phyloP scores from a whole-genome alignment of 1,140 invertebrate genomes.

The Thaumetopoea pityocampa region DNA sequence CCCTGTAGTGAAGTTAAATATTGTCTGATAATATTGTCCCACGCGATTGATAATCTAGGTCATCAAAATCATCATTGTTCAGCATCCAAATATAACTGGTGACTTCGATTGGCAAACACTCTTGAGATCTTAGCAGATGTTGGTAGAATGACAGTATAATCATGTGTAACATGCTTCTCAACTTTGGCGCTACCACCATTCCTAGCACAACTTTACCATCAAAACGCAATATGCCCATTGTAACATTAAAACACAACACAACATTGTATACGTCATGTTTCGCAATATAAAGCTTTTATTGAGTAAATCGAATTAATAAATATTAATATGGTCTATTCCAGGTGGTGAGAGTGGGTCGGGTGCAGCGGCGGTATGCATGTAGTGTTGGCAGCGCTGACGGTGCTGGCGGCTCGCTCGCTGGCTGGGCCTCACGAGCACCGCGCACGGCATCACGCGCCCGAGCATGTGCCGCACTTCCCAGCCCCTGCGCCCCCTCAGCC shows the following conservation, averaged over 20 bases:
- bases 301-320: neutral
- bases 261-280: conserved; percentile 1
- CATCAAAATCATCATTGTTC: too few relatives aligned
- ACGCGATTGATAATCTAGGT: too few relatives aligned
- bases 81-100: too few relatives aligned
- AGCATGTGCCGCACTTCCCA: conserved; percentile 48
- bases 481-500: conserved; percentile 54
- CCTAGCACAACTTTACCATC: too few relatives aligned
- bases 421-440: conserved; percentile 64
- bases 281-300: neutral
- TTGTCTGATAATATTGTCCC: too few relatives aligned
- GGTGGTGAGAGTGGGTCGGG: conserved; percentile 58
- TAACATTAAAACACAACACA: conserved; percentile 7
- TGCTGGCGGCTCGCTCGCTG: conserved; percentile 56
- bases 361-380: conserved; percentile 62
- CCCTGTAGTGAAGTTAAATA: too few relatives aligned
- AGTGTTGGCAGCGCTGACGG: conserved; percentile 56
- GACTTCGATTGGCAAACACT: too few relatives aligned
- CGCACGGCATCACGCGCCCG: conserved; percentile 59
- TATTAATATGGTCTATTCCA: conserved; percentile 29
- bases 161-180: too few relatives aligned
- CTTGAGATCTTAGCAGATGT: too few relatives aligned
- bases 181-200: too few relatives aligned
- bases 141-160: too few relatives aligned
- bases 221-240: too few relatives aligned